Evolutionary conservation across 2,797 vertebrate genomes (phyloP), one percentile per base, ranked within the genome.

Genomic region (Octomys mimax): DNA sequence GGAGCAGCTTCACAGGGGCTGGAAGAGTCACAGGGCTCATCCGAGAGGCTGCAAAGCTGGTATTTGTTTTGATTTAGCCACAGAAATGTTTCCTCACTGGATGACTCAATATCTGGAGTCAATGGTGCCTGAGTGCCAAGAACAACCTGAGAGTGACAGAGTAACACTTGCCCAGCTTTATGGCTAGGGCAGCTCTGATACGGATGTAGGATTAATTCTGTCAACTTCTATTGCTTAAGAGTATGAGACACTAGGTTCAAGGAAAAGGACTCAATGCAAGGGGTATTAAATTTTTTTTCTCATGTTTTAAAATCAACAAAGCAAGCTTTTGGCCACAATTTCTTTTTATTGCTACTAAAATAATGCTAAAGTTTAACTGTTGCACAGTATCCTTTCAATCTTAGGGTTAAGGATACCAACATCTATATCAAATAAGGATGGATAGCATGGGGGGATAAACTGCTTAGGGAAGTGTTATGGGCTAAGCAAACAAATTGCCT

Each of bases 391-490:
- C 7, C 24, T 5, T 2, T 71, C 22, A 62, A 16, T 18, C 2
- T 75, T 42, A 3, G 66, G 24, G 21, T 57, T 31, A 10, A 64
- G 16, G 21, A n/a, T 57, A 24, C 26, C 1, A 13, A 71, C 16
- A 78, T 28, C 49, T 36, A 36, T 57, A 52, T 54, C 54, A 75
- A 79, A 87, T 11, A 46, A 11, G 54, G 33, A 5, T 4, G 0
- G 24, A 42, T 39, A 4, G 2, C 12, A 1, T 31, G 33, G 18
- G 1, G 2, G 31, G 14, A 4, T 19, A 24, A 28, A 22, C 64
- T 49, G 79, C 31, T 52, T 21, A 21, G 4, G 81, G 39, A 82
- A 89, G 33, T 42, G n/a, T 33, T 26, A 5, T 13, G 24, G 78
- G 6, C 13, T n/a, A 54, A 66, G 66, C 11, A n/a, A 12, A 28